These are phyloP conservation scores for Drosophila jambulina DNA, from an alignment of 1,140 invertebrate species.

Conservation along the genomic window DNA sequence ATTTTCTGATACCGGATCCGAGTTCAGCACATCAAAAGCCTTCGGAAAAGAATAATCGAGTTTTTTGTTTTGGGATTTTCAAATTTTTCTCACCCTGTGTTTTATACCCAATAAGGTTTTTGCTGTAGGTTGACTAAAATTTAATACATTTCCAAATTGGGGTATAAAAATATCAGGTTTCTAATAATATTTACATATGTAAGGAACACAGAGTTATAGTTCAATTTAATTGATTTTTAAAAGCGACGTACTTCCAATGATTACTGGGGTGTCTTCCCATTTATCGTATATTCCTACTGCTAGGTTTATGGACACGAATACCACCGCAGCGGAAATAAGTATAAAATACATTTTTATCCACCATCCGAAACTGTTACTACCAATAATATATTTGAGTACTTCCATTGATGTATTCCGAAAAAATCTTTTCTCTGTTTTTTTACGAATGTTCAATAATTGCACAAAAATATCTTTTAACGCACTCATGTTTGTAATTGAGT, in stretches of 20 bases:
- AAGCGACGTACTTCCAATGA: conserved; percentile 86
- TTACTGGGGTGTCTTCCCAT: conserved; percentile 90
- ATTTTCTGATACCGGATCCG: too few relatives aligned
- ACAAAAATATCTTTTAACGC: neutral
- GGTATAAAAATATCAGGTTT: too few relatives aligned
- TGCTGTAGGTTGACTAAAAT: too few relatives aligned
- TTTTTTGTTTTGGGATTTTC: too few relatives aligned
- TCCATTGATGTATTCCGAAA: conserved; percentile 89
- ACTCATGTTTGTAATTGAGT: conserved; percentile 21
- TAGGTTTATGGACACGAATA: conserved; percentile 88
- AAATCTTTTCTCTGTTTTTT: conserved; percentile 82
- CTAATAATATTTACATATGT: too few relatives aligned
- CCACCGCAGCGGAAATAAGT: conserved; percentile 88
- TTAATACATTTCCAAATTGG: too few relatives aligned
- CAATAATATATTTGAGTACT: conserved; percentile 90
- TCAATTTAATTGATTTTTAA: neutral
- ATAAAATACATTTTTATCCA: conserved; percentile 70
- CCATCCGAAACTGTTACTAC: conserved; percentile 84
- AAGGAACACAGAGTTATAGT: too few relatives aligned
- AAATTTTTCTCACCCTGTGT: too few relatives aligned
- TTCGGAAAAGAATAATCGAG: too few relatives aligned
- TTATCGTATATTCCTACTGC: conserved; percentile 89
- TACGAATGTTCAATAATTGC: conserved; percentile 6
- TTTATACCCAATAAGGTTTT: too few relatives aligned
- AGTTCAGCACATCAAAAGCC: too few relatives aligned